phyloP scores from a whole-genome alignment of 2,888 invertebrate genomes.

The Xestobium rufovillosum region DNA sequence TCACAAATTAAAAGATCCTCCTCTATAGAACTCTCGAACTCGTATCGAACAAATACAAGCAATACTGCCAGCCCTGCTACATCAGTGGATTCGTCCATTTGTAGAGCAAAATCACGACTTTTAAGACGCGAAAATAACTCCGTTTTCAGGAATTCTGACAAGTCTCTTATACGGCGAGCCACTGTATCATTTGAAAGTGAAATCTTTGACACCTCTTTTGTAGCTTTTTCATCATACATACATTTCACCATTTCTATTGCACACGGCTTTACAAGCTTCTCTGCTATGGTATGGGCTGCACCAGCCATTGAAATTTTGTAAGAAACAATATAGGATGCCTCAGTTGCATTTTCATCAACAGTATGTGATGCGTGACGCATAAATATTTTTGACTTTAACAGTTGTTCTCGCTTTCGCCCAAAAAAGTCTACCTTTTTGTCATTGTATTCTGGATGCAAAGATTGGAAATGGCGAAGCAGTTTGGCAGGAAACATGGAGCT shows the following conservation, averaged over 20 bases:
- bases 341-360: conserved; percentile 28
- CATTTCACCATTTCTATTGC: conserved; percentile 14
- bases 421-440: too few relatives aligned
- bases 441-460: too few relatives aligned
- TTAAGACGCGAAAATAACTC: conserved; percentile 25
- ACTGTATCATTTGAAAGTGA: conserved; percentile 29
- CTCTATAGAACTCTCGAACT: conserved; percentile 18
- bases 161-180: conserved; percentile 30
- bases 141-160: conserved; percentile 28
- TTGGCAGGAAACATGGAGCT: too few relatives aligned
- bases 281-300: conserved; percentile 15
- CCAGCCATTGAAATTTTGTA: conserved; percentile 18
- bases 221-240: conserved; percentile 16
- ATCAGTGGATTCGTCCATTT: conserved; percentile 24
- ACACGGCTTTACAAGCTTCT: conserved; percentile 14
- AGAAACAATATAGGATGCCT: conserved; percentile 30
- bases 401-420: too few relatives aligned
- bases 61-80: conserved; percentile 18
- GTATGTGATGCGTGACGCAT: conserved; percentile 25
- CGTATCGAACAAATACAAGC: conserved; percentile 20
- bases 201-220: conserved; percentile 9
- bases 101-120: conserved; percentile 20
- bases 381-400: too few relatives aligned
- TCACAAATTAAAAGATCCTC: conserved; percentile 19
- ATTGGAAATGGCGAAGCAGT: too few relatives aligned